Conservation (phyloP, 1,140 invertebrate genomes). For the Caenorhabditis remanei region DNA sequence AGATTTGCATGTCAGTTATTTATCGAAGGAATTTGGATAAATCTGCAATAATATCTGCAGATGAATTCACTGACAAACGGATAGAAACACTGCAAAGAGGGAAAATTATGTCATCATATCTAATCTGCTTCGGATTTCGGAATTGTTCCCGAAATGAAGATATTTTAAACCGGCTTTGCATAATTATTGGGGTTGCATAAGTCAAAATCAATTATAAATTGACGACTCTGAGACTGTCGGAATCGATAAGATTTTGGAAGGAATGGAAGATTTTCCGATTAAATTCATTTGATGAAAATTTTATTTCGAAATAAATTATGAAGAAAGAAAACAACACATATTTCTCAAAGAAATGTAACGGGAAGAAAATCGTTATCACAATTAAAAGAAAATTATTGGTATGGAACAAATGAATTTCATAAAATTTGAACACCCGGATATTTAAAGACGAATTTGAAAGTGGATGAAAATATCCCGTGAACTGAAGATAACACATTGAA, state of each 20-base stretch:
- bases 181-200: constrained; percentile 53
- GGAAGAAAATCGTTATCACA: constrained; percentile 1
- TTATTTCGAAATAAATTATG: constrained; percentile 26
- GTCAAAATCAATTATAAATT: constrained; percentile 56
- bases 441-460: constrained; percentile 27
- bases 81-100: background rate
- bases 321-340: background rate
- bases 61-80: background rate
- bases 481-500: constrained; percentile 12
- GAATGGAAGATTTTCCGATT: constrained; percentile 26
- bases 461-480: constrained; percentile 20
- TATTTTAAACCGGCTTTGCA: constrained; percentile 33
- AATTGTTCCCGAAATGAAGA: constrained; percentile 35
- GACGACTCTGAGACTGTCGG: constrained; percentile 1
- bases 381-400: background rate
- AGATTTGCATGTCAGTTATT: constrained; percentile 10
- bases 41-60: constrained; percentile 30
- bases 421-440: constrained; percentile 11
- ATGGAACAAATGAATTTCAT: background rate
- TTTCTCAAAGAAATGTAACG: background rate
- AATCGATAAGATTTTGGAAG: constrained; percentile 10
- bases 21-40: constrained; percentile 27
- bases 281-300: constrained; percentile 26
- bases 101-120: constrained; percentile 52
- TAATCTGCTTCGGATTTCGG: constrained; percentile 48